Evolutionary conservation across 1,140 invertebrate species (phyloP).

Genomic region (Doryteuthis pealeii): DNA sequence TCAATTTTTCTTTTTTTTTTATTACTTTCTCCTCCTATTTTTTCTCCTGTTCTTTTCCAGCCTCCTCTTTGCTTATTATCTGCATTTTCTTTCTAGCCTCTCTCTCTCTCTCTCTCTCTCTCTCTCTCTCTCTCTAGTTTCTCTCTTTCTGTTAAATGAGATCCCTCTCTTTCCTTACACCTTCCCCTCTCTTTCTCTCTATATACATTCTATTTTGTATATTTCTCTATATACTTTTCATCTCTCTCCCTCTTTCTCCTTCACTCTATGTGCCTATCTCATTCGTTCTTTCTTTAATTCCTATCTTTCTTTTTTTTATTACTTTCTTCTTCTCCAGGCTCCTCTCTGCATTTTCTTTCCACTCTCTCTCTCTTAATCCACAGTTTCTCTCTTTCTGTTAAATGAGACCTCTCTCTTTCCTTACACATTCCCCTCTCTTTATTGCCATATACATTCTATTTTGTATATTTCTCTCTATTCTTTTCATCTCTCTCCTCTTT

Average conservation of each 20-base stretch:
- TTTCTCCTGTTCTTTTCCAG: background rate
- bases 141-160: too few species aligned
- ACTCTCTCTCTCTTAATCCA: background rate
- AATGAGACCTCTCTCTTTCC: too few species aligned
- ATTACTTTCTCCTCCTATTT: background rate
- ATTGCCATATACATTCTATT: too few species aligned
- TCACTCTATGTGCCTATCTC: background rate
- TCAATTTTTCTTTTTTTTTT: background rate
- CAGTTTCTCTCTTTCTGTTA: too few species aligned
- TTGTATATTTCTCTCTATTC: too few species aligned
- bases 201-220: background rate
- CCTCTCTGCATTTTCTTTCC: background rate
- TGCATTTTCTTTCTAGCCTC: too few species aligned
- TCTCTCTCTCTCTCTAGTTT: background rate
- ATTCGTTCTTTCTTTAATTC: background rate
- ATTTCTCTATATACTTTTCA: background rate
- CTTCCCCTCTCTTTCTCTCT: too few species aligned
- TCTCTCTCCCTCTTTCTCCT: background rate
- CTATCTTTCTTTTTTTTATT: background rate
- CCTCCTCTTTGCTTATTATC: too few species aligned
- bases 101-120: constrained; percentile 1
- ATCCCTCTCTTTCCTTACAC: too few species aligned
- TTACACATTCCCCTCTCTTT: too few species aligned
- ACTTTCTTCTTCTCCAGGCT: background rate
- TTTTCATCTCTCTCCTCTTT: too few species aligned